These are phyloP conservation scores for Sminthurinus aureus DNA, from an alignment of 2,888 invertebrate genomes.

Conservation along the genomic window DNA sequence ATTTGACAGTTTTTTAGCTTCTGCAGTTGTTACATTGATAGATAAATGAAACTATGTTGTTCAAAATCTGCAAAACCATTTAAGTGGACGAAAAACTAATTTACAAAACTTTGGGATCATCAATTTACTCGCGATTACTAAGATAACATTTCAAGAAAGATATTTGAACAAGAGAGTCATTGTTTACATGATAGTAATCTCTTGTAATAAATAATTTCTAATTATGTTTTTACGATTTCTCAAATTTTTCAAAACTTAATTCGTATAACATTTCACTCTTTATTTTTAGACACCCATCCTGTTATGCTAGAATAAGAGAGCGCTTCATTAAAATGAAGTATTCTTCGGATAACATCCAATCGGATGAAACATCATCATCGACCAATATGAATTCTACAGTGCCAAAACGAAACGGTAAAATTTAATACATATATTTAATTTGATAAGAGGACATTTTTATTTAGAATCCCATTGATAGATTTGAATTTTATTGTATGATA, in stretches of 20 bases:
- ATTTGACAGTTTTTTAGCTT: no score
- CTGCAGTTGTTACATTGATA: no score
- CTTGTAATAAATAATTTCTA: background rate
- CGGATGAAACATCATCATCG: slow-evolving; percentile 46
- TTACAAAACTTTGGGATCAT: no score
- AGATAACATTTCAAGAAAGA: no score
- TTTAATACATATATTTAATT: background rate
- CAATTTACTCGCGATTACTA: no score
- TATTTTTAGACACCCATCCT: background rate
- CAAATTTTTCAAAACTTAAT: no score
- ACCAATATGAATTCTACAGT: slow-evolving; percentile 33
- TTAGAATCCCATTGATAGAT: background rate
- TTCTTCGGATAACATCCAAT: slow-evolving; percentile 56
- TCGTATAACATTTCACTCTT: no score
- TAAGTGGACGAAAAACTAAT: no score
- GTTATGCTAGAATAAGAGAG: background rate
- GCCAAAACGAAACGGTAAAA: slow-evolving; percentile 42
- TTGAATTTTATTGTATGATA: background rate
- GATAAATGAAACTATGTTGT: no score
- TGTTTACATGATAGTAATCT: background rate
- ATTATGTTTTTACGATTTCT: background rate
- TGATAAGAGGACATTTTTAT: background rate
- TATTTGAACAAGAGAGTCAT: background rate
- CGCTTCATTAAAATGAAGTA: slow-evolving; percentile 41
- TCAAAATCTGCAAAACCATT: no score